Evolutionary conservation across 2,888 invertebrate species (phyloP).

Genomic region (Oscheius sp.): DNA sequence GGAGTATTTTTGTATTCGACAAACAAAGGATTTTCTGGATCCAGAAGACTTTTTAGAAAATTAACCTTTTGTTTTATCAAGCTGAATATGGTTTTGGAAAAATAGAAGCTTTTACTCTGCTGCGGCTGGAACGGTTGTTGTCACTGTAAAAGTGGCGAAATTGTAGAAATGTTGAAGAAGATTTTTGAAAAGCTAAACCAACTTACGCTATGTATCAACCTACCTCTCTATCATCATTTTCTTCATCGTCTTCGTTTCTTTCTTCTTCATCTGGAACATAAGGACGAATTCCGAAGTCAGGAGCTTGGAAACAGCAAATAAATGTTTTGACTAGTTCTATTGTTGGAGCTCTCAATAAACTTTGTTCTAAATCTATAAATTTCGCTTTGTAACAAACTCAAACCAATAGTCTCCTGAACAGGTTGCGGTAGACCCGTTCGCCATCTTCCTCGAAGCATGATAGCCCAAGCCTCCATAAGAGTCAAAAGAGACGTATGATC

Average conservation of each 20-base stretch:
- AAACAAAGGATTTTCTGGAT: background rate
- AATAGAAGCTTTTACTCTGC: slow-evolving; percentile 37
- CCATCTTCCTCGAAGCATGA: slow-evolving; percentile 72
- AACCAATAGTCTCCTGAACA: slow-evolving; percentile 36
- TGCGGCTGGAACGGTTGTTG: slow-evolving; percentile 45
- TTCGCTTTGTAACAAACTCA: background rate
- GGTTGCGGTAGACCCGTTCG: slow-evolving; percentile 27
- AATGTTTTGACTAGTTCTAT: slow-evolving; percentile 81
- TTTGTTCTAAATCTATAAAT: slow-evolving; percentile 35
- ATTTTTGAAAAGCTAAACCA: slow-evolving; percentile 64
- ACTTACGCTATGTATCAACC: no score
- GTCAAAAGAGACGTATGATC: slow-evolving; percentile 80
- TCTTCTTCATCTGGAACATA: slow-evolving; percentile 74
- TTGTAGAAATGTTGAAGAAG: slow-evolving; percentile 71
- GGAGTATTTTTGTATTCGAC: no score
- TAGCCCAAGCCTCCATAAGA: slow-evolving; percentile 79
- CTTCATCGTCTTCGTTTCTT: slow-evolving; percentile 77
- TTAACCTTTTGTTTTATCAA: slow-evolving; percentile 4
- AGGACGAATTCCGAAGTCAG: slow-evolving; percentile 80
- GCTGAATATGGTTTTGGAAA: background rate
- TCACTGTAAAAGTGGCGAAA: slow-evolving; percentile 51
- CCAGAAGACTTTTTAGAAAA: slow-evolving; percentile 8
- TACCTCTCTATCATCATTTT: slow-evolving; percentile 74
- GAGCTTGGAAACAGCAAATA: slow-evolving; percentile 81
- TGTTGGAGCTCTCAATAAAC: slow-evolving; percentile 49